Evolutionary conservation across 2,113 vertebrate genomes (phyloP).

Genomic region (Leptodactylus fuscus): DNA sequence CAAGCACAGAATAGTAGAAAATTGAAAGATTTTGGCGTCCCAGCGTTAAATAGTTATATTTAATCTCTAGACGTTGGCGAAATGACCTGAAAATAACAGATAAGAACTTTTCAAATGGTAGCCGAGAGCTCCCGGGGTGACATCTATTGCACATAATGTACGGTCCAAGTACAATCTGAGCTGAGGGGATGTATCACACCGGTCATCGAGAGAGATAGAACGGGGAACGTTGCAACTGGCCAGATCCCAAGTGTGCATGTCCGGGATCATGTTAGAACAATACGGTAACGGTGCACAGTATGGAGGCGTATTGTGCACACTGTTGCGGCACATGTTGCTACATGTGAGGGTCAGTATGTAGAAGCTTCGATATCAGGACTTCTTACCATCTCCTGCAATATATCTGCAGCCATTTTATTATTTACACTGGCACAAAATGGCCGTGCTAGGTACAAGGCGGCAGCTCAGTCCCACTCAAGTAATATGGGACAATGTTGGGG

Average conservation of each 20-base stretch:
- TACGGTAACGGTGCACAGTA: not conserved
- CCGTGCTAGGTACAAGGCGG: too few species aligned
- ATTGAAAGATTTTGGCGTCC: slow-evolving; percentile 12
- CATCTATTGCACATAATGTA: not conserved
- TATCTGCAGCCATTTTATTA: too few species aligned
- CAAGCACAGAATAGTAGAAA: not conserved
- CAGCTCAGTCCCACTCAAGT: too few species aligned
- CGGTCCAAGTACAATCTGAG: not conserved
- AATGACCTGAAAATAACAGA: slow-evolving; percentile 33
- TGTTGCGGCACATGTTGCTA: too few species aligned
- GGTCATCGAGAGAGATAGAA: not conserved
- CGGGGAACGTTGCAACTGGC: too few species aligned
- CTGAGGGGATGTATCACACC: not conserved
- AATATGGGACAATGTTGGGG: too few species aligned
- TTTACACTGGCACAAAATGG: too few species aligned
- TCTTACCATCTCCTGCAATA: too few species aligned
- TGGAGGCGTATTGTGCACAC: not conserved
- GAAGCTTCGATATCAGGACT: too few species aligned
- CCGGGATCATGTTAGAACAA: not conserved
- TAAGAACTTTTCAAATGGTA: slow-evolving; percentile 37
- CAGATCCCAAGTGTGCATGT: not conserved
- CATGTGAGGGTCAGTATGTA: too few species aligned
- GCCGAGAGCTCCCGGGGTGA: not conserved
- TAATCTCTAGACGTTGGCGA: slow-evolving; percentile 17
- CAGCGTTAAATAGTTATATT: slow-evolving; percentile 16